A percentile compares a stretch with the other conserved stretches of the same genome.
Conservation (phyloP, 2,113 vertebrate genomes). For the Bostrychus sinensis region DNA sequence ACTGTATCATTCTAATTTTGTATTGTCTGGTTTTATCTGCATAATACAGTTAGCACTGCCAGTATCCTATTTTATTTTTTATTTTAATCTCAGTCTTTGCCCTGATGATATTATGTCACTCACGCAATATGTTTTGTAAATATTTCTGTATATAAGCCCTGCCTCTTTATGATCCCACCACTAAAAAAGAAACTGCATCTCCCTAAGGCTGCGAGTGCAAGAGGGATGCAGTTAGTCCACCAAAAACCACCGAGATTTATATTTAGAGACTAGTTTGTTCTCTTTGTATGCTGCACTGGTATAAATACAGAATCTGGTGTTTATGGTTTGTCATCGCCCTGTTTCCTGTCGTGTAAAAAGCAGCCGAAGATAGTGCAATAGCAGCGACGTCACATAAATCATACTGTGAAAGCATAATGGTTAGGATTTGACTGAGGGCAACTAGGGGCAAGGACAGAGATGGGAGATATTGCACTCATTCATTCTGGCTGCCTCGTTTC, state of each 20-base stretch:
- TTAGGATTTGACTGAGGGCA: constrained; percentile 68
- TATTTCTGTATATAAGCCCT: constrained; percentile 24
- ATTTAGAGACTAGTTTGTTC: constrained; percentile 25
- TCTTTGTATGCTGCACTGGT: constrained; percentile 11
- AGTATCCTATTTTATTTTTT: no score
- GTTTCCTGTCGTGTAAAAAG: constrained; percentile 45
- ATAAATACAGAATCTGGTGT: constrained; percentile 29
- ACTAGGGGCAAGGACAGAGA: constrained; percentile 54
- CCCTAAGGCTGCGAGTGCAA: constrained; percentile 4
- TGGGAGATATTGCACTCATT: constrained; percentile 63
- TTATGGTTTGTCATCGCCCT: constrained; percentile 18
- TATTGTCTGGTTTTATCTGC: no score
- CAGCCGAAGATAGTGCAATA: constrained; percentile 41
- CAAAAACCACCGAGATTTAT: constrained; percentile 34
- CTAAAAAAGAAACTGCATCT: constrained; percentile 21
- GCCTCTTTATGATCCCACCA: constrained; percentile 44
- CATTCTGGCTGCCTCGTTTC: constrained; percentile 40
- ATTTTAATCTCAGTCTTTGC: not conserved
- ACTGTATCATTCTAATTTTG: no score
- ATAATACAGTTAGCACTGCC: no score
- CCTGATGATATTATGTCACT: not conserved
- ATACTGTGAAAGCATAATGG: constrained; percentile 56
- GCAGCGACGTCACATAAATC: constrained; percentile 62
- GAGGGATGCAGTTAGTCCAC: constrained; percentile 24
- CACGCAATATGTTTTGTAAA: not conserved